Percentiles rank a stretch among this genome's conserved stretches.
phyloP scores from a whole-genome alignment of 1,140 invertebrate species.

The Sarcophaga peregrina region DNA sequence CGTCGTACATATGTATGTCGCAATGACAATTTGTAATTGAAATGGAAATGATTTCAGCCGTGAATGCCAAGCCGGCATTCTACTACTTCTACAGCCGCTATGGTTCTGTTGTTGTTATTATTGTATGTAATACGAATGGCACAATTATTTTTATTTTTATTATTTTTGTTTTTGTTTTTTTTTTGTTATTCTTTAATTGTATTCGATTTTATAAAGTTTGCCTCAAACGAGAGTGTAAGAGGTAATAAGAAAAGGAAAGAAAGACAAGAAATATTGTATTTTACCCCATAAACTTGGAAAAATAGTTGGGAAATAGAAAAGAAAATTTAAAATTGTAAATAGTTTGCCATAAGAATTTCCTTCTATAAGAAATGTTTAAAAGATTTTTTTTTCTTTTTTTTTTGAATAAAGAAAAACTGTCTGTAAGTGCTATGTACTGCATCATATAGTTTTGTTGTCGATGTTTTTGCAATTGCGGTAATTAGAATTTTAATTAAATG shows the following conservation, averaged over 20 bases:
- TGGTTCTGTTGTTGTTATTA: no score
- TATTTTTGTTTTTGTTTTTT: background rate
- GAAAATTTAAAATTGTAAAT: constrained; percentile 15
- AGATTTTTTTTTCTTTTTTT: no score
- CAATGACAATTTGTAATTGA: background rate
- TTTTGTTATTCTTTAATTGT: background rate
- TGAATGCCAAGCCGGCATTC: constrained; percentile 27
- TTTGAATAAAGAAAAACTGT: no score
- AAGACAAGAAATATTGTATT: background rate
- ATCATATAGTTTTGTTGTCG: background rate
- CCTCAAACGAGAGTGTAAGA: no score
- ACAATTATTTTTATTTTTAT: constrained; percentile 15
- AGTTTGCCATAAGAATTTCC: background rate
- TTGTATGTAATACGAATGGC: background rate
- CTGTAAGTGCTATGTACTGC: no score
- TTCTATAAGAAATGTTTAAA: background rate
- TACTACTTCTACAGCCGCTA: no score
- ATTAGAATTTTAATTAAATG: constrained; percentile 12
- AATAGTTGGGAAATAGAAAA: background rate
- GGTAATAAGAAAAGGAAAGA: background rate
- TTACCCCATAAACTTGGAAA: constrained; percentile 16
- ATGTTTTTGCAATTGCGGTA: background rate
- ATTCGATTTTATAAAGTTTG: no score
- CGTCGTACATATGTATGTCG: no score
- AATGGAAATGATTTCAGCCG: constrained; percentile 37